Evolutionary conservation across 2,888 invertebrate genomes (phyloP).

Genomic region (Galeopsomyia nigrocyanea): DNA sequence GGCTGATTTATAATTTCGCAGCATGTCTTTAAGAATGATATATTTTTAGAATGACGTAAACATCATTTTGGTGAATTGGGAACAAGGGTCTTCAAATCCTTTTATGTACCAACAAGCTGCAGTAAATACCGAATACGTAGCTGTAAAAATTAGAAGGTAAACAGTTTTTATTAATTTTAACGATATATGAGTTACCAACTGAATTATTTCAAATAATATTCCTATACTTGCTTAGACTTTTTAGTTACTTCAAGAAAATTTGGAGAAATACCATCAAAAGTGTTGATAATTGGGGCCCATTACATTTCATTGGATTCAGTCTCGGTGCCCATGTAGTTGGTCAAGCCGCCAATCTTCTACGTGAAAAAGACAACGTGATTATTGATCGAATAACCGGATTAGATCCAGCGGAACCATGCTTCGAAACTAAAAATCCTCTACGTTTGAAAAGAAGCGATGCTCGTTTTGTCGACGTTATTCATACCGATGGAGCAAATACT

Average conservation of each 20-base stretch:
- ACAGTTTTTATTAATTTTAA: neutral
- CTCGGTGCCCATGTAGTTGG: constrained; percentile 29
- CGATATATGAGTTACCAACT: neutral
- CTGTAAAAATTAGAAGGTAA: constrained; percentile 21
- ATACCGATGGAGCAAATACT: constrained; percentile 73
- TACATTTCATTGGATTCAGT: constrained; percentile 32
- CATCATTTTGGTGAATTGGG: constrained; percentile 77
- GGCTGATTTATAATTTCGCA: neutral
- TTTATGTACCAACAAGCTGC: constrained; percentile 76
- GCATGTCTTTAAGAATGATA: no score
- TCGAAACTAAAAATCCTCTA: constrained; percentile 57
- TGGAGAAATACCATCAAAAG: neutral
- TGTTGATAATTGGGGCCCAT: neutral
- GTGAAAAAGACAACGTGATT: neutral
- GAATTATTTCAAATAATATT: neutral
- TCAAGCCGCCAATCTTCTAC: constrained; percentile 16
- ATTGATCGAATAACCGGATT: constrained; percentile 28
- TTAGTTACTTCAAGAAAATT: neutral
- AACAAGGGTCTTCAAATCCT: constrained; percentile 72
- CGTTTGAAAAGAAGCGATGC: constrained; percentile 73
- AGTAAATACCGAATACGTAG: constrained; percentile 73
- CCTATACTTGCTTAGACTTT: neutral
- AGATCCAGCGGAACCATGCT: constrained; percentile 38
- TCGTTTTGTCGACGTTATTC: constrained; percentile 75
- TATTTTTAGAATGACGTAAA: constrained; percentile 73